These are phyloP conservation scores for Synaphobranchus kaupii DNA, from an alignment of 2,797 vertebrate species.

Conservation along the genomic window DNA sequence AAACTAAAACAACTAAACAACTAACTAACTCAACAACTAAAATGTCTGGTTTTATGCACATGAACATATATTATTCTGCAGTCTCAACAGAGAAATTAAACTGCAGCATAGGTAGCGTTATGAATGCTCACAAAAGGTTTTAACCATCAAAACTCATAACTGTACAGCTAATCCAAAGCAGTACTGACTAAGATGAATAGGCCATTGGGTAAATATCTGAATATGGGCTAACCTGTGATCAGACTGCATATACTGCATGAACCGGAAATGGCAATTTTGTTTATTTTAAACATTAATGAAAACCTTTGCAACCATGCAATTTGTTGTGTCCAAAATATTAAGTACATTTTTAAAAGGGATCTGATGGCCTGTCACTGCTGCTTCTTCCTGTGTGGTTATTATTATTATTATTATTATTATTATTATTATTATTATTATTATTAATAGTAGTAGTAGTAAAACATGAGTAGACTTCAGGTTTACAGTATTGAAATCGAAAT, in stretches of 20 bases:
- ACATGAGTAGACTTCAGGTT: neutral
- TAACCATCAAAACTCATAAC: neutral
- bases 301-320: too few relatives aligned
- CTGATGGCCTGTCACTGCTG: too few relatives aligned
- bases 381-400: neutral
- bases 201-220: neutral
- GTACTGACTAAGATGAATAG: neutral
- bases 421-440: neutral
- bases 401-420: neutral
- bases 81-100: neutral
- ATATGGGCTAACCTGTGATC: neutral
- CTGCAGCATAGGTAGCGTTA: neutral
- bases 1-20: neutral
- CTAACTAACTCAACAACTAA: neutral
- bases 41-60: neutral
- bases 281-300: too few relatives aligned
- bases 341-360: too few relatives aligned
- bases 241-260: too few relatives aligned
- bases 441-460: neutral
- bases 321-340: too few relatives aligned
- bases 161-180: neutral
- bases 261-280: too few relatives aligned
- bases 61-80: neutral
- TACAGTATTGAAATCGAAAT: neutral
- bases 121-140: neutral